Percentiles rank a stretch among this genome's conserved stretches.
These are phyloP conservation scores for Hyphantria cunea DNA, from an alignment of 1,140 invertebrate species.

Conservation along the genomic window DNA sequence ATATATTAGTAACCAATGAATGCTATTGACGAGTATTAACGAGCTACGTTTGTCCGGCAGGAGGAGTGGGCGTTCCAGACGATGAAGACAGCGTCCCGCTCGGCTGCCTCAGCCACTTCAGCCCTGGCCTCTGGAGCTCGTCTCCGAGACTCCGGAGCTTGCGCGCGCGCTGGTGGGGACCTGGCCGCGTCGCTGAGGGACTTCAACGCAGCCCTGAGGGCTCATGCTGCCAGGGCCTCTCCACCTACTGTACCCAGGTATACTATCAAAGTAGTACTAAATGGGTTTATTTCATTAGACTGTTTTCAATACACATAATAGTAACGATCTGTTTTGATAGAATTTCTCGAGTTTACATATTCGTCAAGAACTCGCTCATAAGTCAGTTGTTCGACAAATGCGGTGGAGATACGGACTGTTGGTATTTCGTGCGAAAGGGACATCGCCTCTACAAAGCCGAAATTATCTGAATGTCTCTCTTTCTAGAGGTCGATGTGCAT, in stretches of 20 bases:
- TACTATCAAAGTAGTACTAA: background rate
- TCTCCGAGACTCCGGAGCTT: constrained; percentile 89
- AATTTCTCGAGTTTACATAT: no score
- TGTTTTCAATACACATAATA: no score
- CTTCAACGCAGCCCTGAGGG: constrained; percentile 86
- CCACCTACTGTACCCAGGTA: constrained; percentile 77
- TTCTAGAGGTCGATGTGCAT: no score
- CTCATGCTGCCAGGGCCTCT: constrained; percentile 85
- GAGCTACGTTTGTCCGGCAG: constrained; percentile 49
- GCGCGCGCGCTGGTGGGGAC: constrained; percentile 80
- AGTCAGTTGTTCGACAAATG: no score
- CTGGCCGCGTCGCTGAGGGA: constrained; percentile 83
- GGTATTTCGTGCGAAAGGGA: no score
- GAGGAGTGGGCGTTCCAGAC: constrained; percentile 89
- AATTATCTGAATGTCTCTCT: no score
- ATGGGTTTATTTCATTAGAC: background rate
- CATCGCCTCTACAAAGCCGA: no score
- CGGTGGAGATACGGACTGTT: no score
- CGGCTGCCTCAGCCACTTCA: constrained; percentile 86
- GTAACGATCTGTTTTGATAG: no score
- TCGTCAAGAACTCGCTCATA: no score
- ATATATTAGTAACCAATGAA: no score
- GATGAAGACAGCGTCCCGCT: constrained; percentile 86
- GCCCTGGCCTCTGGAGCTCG: constrained; percentile 93
- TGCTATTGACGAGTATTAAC: no score